phyloP scores from a whole-genome alignment of 1,140 invertebrate species.

The Rhagoletis zephyria region DNA sequence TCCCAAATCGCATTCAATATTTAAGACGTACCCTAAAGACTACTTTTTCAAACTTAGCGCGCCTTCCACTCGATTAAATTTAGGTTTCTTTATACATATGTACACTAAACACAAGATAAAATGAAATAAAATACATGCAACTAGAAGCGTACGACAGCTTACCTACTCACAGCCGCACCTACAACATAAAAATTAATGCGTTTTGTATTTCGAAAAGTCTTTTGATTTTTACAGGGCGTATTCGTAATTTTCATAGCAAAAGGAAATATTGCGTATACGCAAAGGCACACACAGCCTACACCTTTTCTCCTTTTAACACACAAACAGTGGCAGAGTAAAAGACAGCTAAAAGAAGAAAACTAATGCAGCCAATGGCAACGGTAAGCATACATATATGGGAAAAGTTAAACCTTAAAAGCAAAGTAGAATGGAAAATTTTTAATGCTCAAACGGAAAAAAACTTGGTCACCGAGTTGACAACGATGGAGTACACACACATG shows the following conservation, averaged over 20 bases:
- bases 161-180: not conserved
- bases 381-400: not conserved
- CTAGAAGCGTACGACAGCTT: not conserved
- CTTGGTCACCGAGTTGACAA: constrained; percentile 1
- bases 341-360: not conserved
- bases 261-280: constrained; percentile 27
- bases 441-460: not conserved
- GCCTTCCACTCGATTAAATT: constrained; percentile 33
- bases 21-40: not conserved
- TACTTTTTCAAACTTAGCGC: not conserved
- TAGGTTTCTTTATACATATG: not conserved
- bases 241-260: not conserved
- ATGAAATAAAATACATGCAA: not conserved
- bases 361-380: not conserved
- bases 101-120: not conserved
- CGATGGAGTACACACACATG: not conserved
- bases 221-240: not conserved
- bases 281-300: not conserved
- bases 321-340: not conserved
- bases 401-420: not conserved
- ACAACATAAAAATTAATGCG: not conserved
- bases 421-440: not conserved
- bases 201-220: not conserved
- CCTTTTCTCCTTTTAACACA: too few species aligned
- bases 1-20: not conserved